Evolutionary conservation across 2,797 vertebrate genomes (phyloP).

Genomic region (Sorex maritimensis): DNA sequence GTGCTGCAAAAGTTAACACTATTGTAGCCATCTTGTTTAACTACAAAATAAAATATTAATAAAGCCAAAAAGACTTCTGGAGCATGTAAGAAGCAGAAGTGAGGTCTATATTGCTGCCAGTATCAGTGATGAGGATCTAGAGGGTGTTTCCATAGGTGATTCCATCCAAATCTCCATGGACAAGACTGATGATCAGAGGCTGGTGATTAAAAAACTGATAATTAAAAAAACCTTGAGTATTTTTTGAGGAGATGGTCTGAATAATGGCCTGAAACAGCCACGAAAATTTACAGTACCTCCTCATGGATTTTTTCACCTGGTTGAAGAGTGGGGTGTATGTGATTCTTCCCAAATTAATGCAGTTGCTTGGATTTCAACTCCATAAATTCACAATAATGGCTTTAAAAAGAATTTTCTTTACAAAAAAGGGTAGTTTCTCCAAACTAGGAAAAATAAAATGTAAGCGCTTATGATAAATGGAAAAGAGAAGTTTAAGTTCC

Average conservation of each 20-base stretch:
- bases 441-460: conserved; percentile 63
- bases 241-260: conserved; percentile 45
- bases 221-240: not conserved
- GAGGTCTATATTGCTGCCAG: not conserved
- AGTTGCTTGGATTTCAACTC: conserved; percentile 41
- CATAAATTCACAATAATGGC: conserved; percentile 57
- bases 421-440: not conserved
- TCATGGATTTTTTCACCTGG: not conserved
- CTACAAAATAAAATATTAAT: too few relatives aligned
- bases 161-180: not conserved
- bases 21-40: not conserved
- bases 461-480: conserved; percentile 63
- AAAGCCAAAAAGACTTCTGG: not conserved
- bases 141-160: not conserved
- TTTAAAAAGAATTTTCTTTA: conserved; percentile 67
- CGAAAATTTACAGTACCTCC: conserved; percentile 62
- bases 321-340: not conserved
- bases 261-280: conserved; percentile 60
- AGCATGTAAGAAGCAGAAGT: conserved; percentile 30
- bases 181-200: conserved; percentile 4
- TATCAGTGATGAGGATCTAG: not conserved
- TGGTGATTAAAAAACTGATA: not conserved
- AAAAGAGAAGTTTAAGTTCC: conserved; percentile 54
- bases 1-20: conserved; percentile 66
- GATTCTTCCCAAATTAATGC: not conserved